A percentile compares a stretch with the other conserved stretches of the same genome.
phyloP scores from a whole-genome alignment of 2,113 vertebrate genomes.

The Speoplatyrhinus poulsoni region DNA sequence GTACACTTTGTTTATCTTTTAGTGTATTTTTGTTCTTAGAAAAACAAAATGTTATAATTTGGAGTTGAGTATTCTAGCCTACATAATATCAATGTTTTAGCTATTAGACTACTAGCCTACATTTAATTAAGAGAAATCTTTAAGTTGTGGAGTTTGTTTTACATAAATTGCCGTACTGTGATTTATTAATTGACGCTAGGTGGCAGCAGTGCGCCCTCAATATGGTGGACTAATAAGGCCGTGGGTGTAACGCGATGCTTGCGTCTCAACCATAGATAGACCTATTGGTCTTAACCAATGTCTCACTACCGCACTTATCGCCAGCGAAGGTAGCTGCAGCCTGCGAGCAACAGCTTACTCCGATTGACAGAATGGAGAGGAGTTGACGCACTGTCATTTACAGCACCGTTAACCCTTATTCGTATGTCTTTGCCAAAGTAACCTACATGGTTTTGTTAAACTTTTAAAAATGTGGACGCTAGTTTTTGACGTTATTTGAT shows the following conservation, averaged over 20 bases:
- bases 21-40: not conserved
- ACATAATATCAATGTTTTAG: no score
- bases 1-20: conserved; percentile 55
- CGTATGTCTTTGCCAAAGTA: conserved; percentile 26
- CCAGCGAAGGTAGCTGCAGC: conserved; percentile 23
- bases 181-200: conserved; percentile 44
- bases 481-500: conserved; percentile 32
- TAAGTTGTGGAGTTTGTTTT: not conserved
- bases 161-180: not conserved
- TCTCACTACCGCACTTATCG: conserved; percentile 57
- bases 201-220: conserved; percentile 59
- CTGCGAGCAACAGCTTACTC: conserved; percentile 56
- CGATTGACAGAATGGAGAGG: conserved; percentile 70
- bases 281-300: conserved; percentile 38
- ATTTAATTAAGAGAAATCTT: no score
- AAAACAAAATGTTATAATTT: no score
- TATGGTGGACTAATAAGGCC: conserved; percentile 19
- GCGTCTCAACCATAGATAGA: conserved; percentile 38
- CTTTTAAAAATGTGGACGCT: conserved; percentile 13
- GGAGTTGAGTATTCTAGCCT: no score
- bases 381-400: conserved; percentile 66
- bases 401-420: conserved; percentile 52
- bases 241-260: conserved; percentile 72
- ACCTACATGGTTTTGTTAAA: conserved; percentile 27
- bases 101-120: no score